Percentiles rank a stretch among this genome's conserved stretches.
These are phyloP conservation scores for Diplodus sargus DNA, from an alignment of 2,797 vertebrate genomes.

Conservation along the genomic window DNA sequence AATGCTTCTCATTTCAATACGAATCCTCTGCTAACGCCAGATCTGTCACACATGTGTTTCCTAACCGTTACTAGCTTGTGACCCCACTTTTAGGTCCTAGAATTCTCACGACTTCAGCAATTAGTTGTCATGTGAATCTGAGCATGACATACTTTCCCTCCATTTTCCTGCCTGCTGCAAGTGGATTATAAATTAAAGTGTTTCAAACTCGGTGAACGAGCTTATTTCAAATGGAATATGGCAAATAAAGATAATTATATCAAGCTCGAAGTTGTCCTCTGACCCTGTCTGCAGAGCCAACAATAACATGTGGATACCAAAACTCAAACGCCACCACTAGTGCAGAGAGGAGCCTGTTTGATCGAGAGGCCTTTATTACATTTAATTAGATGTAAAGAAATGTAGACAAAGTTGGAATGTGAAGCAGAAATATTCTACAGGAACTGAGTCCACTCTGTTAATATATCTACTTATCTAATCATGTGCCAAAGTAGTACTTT, in stretches of 20 bases:
- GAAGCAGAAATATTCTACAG: background rate
- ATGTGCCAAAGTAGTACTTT: background rate
- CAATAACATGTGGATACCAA: background rate
- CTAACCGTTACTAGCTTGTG: background rate
- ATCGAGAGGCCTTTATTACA: background rate
- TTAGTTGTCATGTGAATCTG: conserved; percentile 33
- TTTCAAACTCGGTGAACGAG: background rate
- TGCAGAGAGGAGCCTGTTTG: background rate
- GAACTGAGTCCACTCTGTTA: background rate
- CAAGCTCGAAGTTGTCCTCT: background rate
- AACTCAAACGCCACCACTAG: background rate
- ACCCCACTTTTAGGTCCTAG: conserved; percentile 16
- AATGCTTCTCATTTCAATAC: conserved; percentile 19
- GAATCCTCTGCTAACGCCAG: background rate
- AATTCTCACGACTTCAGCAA: conserved; percentile 45
- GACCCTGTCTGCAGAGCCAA: background rate
- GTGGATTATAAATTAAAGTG: conserved; percentile 18
- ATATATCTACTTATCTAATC: background rate
- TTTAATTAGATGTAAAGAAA: background rate
- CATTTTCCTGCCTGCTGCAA: conserved; percentile 5
- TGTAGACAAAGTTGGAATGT: background rate
- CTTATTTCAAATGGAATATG: background rate
- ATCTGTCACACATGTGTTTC: background rate
- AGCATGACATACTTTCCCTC: conserved; percentile 3
- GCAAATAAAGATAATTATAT: background rate